Evolutionary conservation across 2,113 vertebrate genomes (phyloP).

Genomic region (Callospermophilus lateralis): DNA sequence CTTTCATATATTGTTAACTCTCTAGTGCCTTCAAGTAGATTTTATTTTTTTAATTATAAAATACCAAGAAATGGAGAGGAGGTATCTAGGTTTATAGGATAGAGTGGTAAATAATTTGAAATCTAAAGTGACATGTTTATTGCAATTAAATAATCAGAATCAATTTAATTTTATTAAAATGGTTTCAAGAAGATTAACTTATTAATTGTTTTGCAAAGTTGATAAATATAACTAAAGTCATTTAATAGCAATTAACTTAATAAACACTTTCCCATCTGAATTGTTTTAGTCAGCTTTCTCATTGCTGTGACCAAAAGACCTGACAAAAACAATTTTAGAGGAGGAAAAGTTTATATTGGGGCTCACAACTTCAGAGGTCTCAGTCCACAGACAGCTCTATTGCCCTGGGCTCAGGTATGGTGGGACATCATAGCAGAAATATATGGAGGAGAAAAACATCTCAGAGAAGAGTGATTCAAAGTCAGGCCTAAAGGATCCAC

Average conservation of each 20-base stretch:
- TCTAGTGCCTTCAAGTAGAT: background rate
- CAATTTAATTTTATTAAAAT: background rate
- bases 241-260: background rate
- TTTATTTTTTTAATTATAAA: background rate
- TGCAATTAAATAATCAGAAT: background rate
- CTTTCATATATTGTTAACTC: background rate
- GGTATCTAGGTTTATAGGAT: background rate
- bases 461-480: no score
- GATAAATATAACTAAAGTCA: background rate
- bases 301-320: no score
- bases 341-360: no score
- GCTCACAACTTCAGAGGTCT: no score
- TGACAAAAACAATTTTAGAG: no score
- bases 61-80: background rate
- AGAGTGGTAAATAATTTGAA: background rate
- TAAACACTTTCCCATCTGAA: no score
- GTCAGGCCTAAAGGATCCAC: no score
- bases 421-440: no score
- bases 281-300: background rate
- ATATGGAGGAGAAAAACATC: no score
- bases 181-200: background rate
- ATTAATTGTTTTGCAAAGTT: background rate
- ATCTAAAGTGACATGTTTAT: background rate
- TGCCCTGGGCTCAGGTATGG: no score
- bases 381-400: no score